phyloP scores from a whole-genome alignment of 2,113 vertebrate genomes.

The Chlamydotis undulata region DNA sequence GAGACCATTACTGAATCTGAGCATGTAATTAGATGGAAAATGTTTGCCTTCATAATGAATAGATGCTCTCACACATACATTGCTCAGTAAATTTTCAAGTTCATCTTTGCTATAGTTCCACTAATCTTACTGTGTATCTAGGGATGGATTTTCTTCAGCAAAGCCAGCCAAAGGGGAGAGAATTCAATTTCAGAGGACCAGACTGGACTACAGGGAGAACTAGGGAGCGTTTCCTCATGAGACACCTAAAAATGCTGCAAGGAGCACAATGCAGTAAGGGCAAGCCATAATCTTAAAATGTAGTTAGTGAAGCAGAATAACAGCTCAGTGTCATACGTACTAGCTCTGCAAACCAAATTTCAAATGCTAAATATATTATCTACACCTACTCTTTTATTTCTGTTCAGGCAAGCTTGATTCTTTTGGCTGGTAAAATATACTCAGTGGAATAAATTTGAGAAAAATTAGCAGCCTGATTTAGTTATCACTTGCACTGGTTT shows the following conservation, averaged over 20 bases:
- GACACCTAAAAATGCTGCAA: not conserved
- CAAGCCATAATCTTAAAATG: not conserved
- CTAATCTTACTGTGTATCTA: not conserved
- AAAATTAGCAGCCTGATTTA: not conserved
- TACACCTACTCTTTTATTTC: conserved; percentile 55
- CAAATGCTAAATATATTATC: conserved; percentile 31
- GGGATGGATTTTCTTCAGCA: not conserved
- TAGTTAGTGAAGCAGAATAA: conserved; percentile 28
- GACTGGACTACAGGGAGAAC: not conserved
- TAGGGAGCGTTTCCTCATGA: not conserved
- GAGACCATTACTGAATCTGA: conserved; percentile 53
- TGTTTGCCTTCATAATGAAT: conserved; percentile 51
- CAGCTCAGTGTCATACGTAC: not conserved
- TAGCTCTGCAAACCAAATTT: conserved; percentile 52
- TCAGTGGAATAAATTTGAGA: conserved; percentile 6
- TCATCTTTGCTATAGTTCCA: not conserved
- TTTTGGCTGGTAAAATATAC: conserved; percentile 26
- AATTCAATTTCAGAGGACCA: not conserved
- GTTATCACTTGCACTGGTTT: not conserved
- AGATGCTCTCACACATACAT: conserved; percentile 34
- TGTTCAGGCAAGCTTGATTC: conserved; percentile 41
- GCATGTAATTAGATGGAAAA: conserved; percentile 59
- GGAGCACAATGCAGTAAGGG: not conserved
- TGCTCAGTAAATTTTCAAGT: conserved; percentile 30
- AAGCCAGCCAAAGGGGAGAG: not conserved